A percentile compares a stretch with the other conserved stretches of the same genome.
phyloP scores from a whole-genome alignment of 2,797 vertebrate genomes.

The Parotocinclus haroldoi region DNA sequence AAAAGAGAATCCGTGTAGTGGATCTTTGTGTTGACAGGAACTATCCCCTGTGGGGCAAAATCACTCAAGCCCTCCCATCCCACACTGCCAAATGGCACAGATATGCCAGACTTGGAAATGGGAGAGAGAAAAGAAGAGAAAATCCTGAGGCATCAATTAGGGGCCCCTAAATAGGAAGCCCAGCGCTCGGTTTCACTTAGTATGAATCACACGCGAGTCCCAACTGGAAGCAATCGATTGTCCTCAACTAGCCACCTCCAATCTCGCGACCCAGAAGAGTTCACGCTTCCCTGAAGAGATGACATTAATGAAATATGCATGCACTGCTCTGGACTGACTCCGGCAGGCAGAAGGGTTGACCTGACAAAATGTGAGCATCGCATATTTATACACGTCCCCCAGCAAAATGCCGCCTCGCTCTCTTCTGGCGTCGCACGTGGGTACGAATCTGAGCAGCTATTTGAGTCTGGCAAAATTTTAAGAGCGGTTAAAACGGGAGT shows the following conservation, averaged over 20 bases:
- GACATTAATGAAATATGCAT: slow-evolving; percentile 37
- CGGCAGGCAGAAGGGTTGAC: slow-evolving; percentile 19
- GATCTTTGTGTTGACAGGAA: slow-evolving; percentile 62
- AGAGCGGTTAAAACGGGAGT: too few species aligned
- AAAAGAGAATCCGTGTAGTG: slow-evolving; percentile 72
- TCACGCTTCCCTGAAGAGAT: slow-evolving; percentile 18
- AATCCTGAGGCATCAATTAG: slow-evolving; percentile 14
- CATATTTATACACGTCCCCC: slow-evolving; percentile 16
- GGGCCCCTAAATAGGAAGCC: neutral
- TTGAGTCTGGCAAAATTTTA: too few species aligned
- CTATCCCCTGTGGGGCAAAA: slow-evolving; percentile 53
- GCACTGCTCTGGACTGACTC: neutral
- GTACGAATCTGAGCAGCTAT: too few species aligned
- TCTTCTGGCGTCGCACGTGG: too few species aligned
- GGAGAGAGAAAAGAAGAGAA: slow-evolving; percentile 10
- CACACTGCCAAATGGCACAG: slow-evolving; percentile 19
- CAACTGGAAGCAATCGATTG: slow-evolving; percentile 45
- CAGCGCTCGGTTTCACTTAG: neutral
- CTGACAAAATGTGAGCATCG: neutral
- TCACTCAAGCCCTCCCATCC: neutral
- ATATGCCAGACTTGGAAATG: neutral
- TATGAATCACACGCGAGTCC: slow-evolving; percentile 13
- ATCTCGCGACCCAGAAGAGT: slow-evolving; percentile 7
- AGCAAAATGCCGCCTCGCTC: too few species aligned
- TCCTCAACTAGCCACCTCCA: slow-evolving; percentile 5